Conservation (phyloP, 2,113 vertebrate species). For the Seriola rivoliana region DNA sequence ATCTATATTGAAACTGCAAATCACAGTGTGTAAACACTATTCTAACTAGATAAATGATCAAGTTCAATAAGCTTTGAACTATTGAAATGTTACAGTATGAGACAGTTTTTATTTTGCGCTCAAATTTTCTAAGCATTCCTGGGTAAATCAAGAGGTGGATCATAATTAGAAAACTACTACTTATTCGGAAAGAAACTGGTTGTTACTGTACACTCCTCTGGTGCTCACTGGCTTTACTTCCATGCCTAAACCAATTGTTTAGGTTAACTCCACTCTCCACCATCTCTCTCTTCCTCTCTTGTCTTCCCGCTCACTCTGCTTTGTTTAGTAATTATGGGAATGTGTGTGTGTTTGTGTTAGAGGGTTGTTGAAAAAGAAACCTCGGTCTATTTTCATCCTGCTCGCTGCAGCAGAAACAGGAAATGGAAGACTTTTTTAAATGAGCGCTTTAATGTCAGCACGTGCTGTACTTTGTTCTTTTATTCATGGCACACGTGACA, state of each 20-base stretch:
- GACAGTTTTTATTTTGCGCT: background rate
- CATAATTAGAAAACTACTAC: background rate
- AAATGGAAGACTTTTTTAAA: constrained; percentile 53
- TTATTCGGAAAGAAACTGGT: background rate
- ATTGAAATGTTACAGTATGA: too few relatives aligned
- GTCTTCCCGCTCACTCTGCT: background rate
- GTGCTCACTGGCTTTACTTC: background rate
- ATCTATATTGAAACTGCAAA: background rate
- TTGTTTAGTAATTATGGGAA: constrained; percentile 54
- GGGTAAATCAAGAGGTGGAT: background rate
- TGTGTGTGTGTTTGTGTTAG: constrained; percentile 3
- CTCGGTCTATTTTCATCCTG: constrained; percentile 60
- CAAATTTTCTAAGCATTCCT: background rate
- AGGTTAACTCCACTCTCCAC: constrained; percentile 29
- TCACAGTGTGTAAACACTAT: too few relatives aligned
- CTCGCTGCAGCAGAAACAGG: constrained; percentile 67
- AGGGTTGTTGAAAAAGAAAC: constrained; percentile 47
- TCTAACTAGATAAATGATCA: background rate
- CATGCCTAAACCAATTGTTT: background rate
- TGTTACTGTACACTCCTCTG: background rate
- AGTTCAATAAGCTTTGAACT: too few relatives aligned
- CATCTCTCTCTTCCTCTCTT: background rate
- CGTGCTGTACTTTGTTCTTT: constrained; percentile 70
- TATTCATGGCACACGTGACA: constrained; percentile 70
- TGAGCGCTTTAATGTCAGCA: constrained; percentile 71